Conservation (phyloP, 2,113 vertebrate genomes). For the Ophthalmolycus amberensis region DNA sequence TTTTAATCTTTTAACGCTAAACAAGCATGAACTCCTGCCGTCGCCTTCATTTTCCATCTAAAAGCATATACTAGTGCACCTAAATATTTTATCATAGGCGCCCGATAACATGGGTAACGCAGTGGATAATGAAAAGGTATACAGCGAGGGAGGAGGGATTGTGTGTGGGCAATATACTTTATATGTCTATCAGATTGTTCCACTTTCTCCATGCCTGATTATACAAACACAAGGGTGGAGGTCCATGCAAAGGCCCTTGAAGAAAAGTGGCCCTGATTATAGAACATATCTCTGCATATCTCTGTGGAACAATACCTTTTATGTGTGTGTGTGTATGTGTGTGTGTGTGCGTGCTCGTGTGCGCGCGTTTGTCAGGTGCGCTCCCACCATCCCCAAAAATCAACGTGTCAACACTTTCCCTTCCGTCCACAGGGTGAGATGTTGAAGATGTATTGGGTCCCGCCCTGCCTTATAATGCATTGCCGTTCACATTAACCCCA, state of each 20-base stretch:
- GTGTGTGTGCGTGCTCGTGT: neutral
- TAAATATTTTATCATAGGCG: slow-evolving; percentile 84
- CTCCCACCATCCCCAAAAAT: slow-evolving; percentile 16
- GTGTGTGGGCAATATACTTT: slow-evolving; percentile 49
- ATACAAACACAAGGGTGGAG: slow-evolving; percentile 1
- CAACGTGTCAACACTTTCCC: slow-evolving; percentile 44
- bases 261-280: neutral
- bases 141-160: slow-evolving; percentile 7
- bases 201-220: slow-evolving; percentile 12
- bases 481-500: slow-evolving; percentile 64
- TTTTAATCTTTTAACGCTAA: slow-evolving; percentile 86
- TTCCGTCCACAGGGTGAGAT: slow-evolving; percentile 26
- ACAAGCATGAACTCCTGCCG: slow-evolving; percentile 81
- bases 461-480: slow-evolving; percentile 50
- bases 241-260: slow-evolving; percentile 11
- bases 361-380: slow-evolving; percentile 2
- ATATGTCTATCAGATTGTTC: slow-evolving; percentile 59
- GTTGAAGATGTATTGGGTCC: slow-evolving; percentile 58
- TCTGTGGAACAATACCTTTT: neutral
- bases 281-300: neutral
- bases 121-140: slow-evolving; percentile 79
- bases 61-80: slow-evolving; percentile 83
- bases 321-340: neutral
- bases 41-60: slow-evolving; percentile 82
- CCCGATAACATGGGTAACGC: slow-evolving; percentile 80